Conservation (phyloP, 2,888 invertebrate genomes). For the Lepidochitona cinerea region DNA sequence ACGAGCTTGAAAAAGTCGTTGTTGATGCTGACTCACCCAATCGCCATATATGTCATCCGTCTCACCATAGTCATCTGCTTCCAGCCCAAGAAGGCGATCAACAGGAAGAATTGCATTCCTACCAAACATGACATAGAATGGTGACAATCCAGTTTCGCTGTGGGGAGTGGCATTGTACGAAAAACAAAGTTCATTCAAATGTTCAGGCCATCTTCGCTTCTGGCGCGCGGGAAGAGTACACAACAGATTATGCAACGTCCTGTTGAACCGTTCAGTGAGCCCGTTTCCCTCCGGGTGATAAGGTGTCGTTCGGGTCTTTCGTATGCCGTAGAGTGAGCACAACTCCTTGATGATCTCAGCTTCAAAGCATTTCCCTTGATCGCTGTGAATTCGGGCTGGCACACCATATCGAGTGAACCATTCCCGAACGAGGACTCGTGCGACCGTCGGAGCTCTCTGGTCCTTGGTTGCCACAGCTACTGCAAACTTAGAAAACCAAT, state of each 20-base stretch:
- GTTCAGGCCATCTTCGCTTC: conserved; percentile 19
- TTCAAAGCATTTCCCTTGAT: no score
- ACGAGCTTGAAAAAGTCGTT: neutral
- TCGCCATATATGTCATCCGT: neutral
- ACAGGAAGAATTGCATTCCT: neutral
- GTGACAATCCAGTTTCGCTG: neutral
- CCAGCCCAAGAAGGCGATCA: neutral
- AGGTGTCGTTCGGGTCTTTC: conserved; percentile 16
- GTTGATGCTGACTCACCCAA: neutral
- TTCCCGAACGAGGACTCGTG: no score
- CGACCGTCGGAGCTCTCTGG: conserved; percentile 17
- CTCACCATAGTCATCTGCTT: neutral
- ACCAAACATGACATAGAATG: conserved; percentile 8
- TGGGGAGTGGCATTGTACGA: conserved; percentile 3
- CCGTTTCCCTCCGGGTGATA: conserved; percentile 23
- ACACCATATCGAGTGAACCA: no score
- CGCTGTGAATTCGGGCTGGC: no score
- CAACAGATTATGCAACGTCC: conserved; percentile 20
- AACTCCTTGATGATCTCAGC: no score
- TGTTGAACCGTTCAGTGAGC: conserved; percentile 17
- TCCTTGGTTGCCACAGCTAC: conserved; percentile 12
- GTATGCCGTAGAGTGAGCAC: no score
- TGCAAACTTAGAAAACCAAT: neutral
- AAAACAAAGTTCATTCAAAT: conserved; percentile 6
- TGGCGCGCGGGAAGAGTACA: conserved; percentile 1